Conservation (phyloP, 2,888 invertebrate species). For the Toxonevra muliebris region DNA sequence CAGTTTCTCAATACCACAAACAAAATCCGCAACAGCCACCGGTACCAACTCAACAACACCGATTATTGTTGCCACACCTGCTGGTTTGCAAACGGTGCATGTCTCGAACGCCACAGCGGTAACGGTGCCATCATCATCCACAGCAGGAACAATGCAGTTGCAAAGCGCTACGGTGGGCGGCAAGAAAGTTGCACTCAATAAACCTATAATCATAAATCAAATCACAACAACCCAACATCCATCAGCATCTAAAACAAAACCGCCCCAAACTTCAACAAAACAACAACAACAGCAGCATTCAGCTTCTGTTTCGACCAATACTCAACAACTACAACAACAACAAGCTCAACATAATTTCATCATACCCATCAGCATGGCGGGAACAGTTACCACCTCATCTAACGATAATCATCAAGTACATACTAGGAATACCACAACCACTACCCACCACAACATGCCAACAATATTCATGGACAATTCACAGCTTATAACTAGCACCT, state of each 20-base stretch:
- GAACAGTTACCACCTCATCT: neutral
- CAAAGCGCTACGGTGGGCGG: slow-evolving; percentile 42
- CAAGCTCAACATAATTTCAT: slow-evolving; percentile 49
- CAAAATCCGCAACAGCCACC: slow-evolving; percentile 16
- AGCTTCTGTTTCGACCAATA: slow-evolving; percentile 36
- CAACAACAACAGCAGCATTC: slow-evolving; percentile 32
- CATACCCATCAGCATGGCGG: slow-evolving; percentile 48
- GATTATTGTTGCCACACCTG: slow-evolving; percentile 60
- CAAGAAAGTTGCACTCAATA: slow-evolving; percentile 56
- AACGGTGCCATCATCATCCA: slow-evolving; percentile 33
- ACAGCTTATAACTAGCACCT: slow-evolving; percentile 11
- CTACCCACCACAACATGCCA: slow-evolving; percentile 12
- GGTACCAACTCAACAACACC: slow-evolving; percentile 48
- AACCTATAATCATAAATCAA: slow-evolving; percentile 57
- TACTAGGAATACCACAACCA: slow-evolving; percentile 38
- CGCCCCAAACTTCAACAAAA: slow-evolving; percentile 34
- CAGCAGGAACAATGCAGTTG: slow-evolving; percentile 18
- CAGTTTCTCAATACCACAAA: slow-evolving; percentile 38
- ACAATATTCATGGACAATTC: slow-evolving; percentile 24
- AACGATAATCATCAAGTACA: neutral
- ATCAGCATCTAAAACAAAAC: slow-evolving; percentile 21
- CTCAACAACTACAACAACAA: slow-evolving; percentile 41
- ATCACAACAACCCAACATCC: slow-evolving; percentile 34
- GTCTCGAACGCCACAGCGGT: slow-evolving; percentile 53
- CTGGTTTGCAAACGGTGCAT: slow-evolving; percentile 62